These are phyloP conservation scores for Rhagium mordax DNA, from an alignment of 2,888 invertebrate genomes.

Conservation along the genomic window DNA sequence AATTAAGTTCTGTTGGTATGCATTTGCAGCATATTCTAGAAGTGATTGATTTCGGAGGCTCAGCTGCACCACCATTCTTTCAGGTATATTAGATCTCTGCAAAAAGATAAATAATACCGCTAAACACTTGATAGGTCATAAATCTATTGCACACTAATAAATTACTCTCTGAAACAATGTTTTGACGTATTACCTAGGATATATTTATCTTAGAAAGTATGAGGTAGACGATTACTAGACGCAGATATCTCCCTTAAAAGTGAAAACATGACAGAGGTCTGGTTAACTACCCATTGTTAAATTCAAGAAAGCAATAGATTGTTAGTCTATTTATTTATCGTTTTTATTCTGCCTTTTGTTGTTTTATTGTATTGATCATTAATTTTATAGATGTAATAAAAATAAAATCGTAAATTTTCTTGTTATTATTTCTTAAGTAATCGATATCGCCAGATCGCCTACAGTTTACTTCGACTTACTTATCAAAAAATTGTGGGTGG, in stretches of 20 bases:
- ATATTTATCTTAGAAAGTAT: neutral
- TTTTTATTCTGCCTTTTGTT: neutral
- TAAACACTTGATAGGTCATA: neutral
- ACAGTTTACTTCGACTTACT: neutral
- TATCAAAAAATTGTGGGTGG: constrained; percentile 4
- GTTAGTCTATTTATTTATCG: neutral
- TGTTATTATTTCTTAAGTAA: neutral
- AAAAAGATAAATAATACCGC: neutral
- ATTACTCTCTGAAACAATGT: constrained; percentile 3
- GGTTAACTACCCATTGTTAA: constrained; percentile 17
- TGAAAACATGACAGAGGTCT: constrained; percentile 11
- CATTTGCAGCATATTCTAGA: neutral
- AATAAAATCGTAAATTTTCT: neutral
- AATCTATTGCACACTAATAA: neutral
- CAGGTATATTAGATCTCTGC: neutral
- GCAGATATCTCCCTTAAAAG: neutral
- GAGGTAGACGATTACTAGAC: constrained; percentile 12
- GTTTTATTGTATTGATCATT: neutral
- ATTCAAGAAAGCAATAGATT: constrained; percentile 2
- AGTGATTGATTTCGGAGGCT: neutral
- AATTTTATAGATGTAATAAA: neutral
- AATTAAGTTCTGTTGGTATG: too few relatives aligned
- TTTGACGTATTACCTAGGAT: constrained; percentile 5
- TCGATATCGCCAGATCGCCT: neutral
- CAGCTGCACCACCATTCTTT: neutral